Conservation (phyloP, 1,140 invertebrate genomes). For the Orchesella cincta region DNA sequence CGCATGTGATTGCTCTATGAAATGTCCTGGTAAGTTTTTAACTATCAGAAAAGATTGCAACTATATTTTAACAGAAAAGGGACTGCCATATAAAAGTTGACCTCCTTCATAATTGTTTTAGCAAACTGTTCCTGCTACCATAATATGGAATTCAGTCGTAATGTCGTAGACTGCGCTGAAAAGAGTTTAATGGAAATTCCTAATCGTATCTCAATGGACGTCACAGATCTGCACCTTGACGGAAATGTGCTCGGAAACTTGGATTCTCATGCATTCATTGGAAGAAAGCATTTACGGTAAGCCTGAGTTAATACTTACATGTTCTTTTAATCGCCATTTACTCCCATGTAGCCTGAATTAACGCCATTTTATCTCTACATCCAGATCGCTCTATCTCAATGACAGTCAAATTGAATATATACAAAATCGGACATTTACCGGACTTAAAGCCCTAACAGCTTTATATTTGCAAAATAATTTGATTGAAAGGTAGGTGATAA, state of each 20-base stretch:
- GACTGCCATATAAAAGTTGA: too few species aligned
- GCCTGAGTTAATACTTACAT: too few species aligned
- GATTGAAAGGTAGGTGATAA: too few species aligned
- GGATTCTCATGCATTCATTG: constrained; percentile 83
- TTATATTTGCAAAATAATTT: constrained; percentile 80
- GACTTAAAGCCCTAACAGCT: constrained; percentile 75
- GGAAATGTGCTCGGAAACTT: constrained; percentile 76
- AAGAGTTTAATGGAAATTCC: constrained; percentile 74
- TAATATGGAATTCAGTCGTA: constrained; percentile 86
- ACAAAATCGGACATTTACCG: constrained; percentile 87
- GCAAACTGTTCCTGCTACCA: constrained; percentile 88
- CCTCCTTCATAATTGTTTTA: too few species aligned
- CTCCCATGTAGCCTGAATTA: too few species aligned
- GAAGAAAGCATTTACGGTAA: constrained; percentile 82
- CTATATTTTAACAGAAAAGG: too few species aligned
- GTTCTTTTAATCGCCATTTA: too few species aligned
- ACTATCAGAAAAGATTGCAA: too few species aligned
- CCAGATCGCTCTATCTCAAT: constrained; percentile 79
- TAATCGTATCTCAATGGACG: constrained; percentile 87
- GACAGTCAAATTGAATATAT: constrained; percentile 80
- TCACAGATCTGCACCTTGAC: constrained; percentile 84
- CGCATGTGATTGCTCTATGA: constrained; percentile 88
- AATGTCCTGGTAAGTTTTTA: too few species aligned
- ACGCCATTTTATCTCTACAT: too few species aligned
- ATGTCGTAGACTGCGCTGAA: constrained; percentile 84